phyloP scores from a whole-genome alignment of 1,140 invertebrate genomes.

The Fopius arisanus region DNA sequence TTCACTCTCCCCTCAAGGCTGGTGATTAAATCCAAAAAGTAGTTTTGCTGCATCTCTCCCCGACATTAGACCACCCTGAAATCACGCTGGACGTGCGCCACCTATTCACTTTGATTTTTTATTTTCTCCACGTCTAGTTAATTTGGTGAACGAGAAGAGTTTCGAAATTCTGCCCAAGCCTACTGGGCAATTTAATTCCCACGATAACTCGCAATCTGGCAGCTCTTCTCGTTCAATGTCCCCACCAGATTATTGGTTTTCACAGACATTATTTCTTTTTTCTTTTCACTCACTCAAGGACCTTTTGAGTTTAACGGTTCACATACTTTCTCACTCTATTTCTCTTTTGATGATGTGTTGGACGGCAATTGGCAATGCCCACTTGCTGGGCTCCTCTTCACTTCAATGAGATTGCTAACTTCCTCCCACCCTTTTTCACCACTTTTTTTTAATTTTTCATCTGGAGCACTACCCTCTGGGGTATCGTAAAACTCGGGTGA shows the following conservation, averaged over 20 bases:
- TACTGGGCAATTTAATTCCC: conserved; percentile 17
- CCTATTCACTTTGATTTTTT: background rate
- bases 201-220: conserved; percentile 24
- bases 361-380: background rate
- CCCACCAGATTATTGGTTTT: conserved; percentile 12
- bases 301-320: conserved; percentile 18
- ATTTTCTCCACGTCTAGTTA: conserved; percentile 22
- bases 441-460: background rate
- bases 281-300: background rate
- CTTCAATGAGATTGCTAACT: background rate
- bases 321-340: conserved; percentile 1
- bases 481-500: conserved; percentile 15
- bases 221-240: background rate
- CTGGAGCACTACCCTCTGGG: background rate
- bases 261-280: background rate
- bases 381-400: background rate
- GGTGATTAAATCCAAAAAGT: conserved; percentile 36
- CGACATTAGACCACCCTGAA: conserved; percentile 35
- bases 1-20: conserved; percentile 29
- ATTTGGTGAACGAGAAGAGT: conserved; percentile 12
- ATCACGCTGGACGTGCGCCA: conserved; percentile 23
- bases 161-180: background rate
- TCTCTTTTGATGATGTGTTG: conserved; percentile 6
- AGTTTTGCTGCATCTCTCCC: conserved; percentile 29
- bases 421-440: background rate